These are phyloP conservation scores for Drosophila rhopaloa DNA, from an alignment of 1,140 invertebrate genomes.

Conservation along the genomic window DNA sequence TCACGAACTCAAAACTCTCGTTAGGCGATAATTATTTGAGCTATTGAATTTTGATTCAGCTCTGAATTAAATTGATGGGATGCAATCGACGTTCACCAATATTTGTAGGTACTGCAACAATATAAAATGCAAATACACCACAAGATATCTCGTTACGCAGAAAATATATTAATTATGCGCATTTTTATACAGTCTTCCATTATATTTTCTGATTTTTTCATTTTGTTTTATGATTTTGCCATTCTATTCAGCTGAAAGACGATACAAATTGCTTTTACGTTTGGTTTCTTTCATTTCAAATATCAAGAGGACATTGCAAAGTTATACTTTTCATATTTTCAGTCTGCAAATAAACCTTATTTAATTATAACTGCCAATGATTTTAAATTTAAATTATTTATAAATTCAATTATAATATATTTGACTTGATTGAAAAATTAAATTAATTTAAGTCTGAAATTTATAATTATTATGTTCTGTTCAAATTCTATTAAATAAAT, in stretches of 20 bases:
- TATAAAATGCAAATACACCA: not conserved
- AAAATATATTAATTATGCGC: constrained; percentile 42
- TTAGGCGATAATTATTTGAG: constrained; percentile 11
- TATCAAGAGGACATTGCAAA: no score
- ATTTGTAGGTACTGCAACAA: not conserved
- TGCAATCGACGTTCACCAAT: constrained; percentile 2
- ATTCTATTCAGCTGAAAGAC: not conserved
- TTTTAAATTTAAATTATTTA: no score
- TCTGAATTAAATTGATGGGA: constrained; percentile 6
- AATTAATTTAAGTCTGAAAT: no score
- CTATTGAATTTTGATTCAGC: not conserved
- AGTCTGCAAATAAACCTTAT: no score
- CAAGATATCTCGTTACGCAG: constrained; percentile 12
- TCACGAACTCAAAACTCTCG: not conserved
- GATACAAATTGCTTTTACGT: not conserved
- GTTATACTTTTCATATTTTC: no score
- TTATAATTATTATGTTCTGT: no score
- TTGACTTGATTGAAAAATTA: no score
- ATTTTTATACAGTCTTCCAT: constrained; percentile 33
- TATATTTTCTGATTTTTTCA: not conserved
- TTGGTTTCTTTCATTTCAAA: no score
- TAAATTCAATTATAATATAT: no score
- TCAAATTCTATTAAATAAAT: no score
- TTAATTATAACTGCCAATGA: no score
- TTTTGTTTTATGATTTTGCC: constrained; percentile 12